A percentile compares a stretch with the other conserved stretches of the same genome.
These are phyloP conservation scores for Saccopteryx bilineata DNA, from an alignment of 2,113 vertebrate species.

Conservation along the genomic window DNA sequence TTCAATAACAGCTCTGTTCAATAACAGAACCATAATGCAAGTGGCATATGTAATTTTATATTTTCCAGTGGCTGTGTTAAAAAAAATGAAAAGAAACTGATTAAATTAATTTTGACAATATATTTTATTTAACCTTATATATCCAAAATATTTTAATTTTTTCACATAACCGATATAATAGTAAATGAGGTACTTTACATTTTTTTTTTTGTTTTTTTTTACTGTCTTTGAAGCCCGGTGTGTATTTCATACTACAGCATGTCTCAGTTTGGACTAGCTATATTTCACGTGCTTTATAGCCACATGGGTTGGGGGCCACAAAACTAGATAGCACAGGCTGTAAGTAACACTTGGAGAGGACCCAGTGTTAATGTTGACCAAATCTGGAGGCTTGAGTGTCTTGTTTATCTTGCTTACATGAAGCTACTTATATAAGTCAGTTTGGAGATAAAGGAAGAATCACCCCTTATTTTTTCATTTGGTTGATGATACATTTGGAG, in stretches of 20 bases:
- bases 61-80: background rate
- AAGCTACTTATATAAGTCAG: background rate
- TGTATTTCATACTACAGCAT: background rate
- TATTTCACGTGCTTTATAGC: background rate
- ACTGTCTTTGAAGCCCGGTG: background rate
- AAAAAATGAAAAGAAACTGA: conserved; percentile 38
- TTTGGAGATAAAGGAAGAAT: background rate
- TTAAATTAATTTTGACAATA: conserved; percentile 37
- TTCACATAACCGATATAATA: background rate
- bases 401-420: background rate
- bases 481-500: background rate
- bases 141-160: conserved; percentile 14
- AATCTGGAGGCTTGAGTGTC: background rate
- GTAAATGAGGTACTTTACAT: background rate
- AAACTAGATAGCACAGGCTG: background rate
- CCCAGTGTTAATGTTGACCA: background rate
- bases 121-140: background rate
- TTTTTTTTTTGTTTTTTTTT: background rate
- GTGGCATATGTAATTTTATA: background rate
- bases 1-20: background rate
- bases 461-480: background rate
- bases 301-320: background rate
- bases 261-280: background rate
- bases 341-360: background rate
- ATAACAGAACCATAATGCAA: background rate